A percentile compares a stretch with the other conserved stretches of the same genome.
Evolutionary conservation across 2,113 vertebrate genomes (phyloP).

Genomic region (Caranx melampygus): DNA sequence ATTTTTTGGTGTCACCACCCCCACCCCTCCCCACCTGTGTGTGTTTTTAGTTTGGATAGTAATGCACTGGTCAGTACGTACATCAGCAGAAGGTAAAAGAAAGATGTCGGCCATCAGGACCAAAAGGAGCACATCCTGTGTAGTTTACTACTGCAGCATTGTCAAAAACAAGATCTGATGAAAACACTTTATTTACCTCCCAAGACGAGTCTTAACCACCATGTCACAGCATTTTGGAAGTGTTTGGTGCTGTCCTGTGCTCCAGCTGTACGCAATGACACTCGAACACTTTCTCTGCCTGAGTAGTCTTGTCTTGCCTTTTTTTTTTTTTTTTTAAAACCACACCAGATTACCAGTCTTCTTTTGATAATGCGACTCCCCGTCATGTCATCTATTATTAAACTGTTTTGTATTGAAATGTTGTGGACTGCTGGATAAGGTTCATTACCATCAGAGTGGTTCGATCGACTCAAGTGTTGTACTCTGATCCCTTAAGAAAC

Average conservation of each 20-base stretch:
- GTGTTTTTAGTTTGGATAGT: slow-evolving; percentile 20
- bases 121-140: slow-evolving; percentile 58
- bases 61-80: slow-evolving; percentile 39
- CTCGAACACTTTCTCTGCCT: slow-evolving; percentile 56
- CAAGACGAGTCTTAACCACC: slow-evolving; percentile 21
- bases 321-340: slow-evolving; percentile 11
- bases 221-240: slow-evolving; percentile 30
- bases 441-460: slow-evolving; percentile 34
- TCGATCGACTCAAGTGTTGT: slow-evolving; percentile 45
- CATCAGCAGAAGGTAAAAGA: slow-evolving; percentile 36
- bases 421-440: slow-evolving; percentile 42
- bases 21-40: not conserved
- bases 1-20: not conserved
- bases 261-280: slow-evolving; percentile 50
- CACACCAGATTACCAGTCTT: slow-evolving; percentile 52
- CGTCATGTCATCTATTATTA: not conserved
- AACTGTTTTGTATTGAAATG: slow-evolving; percentile 43
- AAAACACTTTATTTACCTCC: slow-evolving; percentile 30
- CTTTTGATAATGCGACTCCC: slow-evolving; percentile 50
- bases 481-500: slow-evolving; percentile 44
- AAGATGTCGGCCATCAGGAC: slow-evolving; percentile 55
- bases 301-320: slow-evolving; percentile 53
- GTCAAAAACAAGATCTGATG: slow-evolving; percentile 28
- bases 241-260: slow-evolving; percentile 67
- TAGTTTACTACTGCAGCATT: slow-evolving; percentile 48